phyloP scores from a whole-genome alignment of 2,113 vertebrate genomes.

The Emydura subglobosa region DNA sequence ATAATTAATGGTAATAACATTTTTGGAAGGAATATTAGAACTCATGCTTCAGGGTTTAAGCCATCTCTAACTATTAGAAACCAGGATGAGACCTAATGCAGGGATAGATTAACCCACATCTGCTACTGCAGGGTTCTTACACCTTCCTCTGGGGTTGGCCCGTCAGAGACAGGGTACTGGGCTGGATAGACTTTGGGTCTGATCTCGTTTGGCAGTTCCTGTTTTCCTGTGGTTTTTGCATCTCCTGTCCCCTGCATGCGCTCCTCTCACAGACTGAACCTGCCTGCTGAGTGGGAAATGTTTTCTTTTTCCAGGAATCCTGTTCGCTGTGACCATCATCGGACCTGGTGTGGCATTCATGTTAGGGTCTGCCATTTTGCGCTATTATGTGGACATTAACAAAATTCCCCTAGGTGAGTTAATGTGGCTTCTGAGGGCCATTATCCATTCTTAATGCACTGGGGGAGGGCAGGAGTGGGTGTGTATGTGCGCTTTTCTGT shows the following conservation, averaged over 20 bases:
- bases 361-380: constrained; percentile 84
- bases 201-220: accelerated
- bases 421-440: accelerated
- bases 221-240: background rate
- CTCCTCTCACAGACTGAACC: background rate
- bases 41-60: background rate
- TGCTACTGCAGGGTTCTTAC: background rate
- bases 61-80: background rate
- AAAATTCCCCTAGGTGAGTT: constrained; percentile 81
- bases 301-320: constrained; percentile 80
- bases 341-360: constrained; percentile 91
- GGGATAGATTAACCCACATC: background rate
- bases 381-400: constrained; percentile 91
- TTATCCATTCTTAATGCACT: accelerated
- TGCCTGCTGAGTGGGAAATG: background rate
- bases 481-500: background rate
- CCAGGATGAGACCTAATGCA: background rate
- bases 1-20: background rate
- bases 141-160: background rate
- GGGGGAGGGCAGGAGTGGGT: too few relatives aligned
- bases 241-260: accelerated
- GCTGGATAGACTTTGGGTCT: accelerated
- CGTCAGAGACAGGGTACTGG: background rate
- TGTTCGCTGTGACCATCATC: constrained; percentile 87
- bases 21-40: background rate